A percentile compares a stretch with the other conserved stretches of the same genome.
These are phyloP conservation scores for Scaeva pyrastri DNA, from an alignment of 2,888 invertebrate genomes.

Conservation along the genomic window DNA sequence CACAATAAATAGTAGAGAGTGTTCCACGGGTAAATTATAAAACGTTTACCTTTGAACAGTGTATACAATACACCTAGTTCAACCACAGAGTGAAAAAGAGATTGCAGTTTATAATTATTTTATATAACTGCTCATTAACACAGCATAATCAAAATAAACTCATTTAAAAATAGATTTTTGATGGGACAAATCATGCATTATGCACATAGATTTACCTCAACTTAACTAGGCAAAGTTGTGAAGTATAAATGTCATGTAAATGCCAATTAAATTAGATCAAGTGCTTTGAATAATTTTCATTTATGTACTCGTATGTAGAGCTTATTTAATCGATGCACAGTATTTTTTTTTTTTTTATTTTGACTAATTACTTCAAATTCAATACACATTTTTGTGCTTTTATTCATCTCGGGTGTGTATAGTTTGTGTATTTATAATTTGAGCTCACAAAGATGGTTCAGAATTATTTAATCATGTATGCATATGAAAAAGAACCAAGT, in stretches of 20 bases:
- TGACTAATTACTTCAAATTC: conserved; percentile 49
- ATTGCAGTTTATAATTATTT: conserved; percentile 6
- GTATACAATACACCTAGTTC: too few relatives aligned
- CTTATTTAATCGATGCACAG: background rate
- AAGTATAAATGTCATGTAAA: conserved; percentile 45
- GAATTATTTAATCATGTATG: conserved; percentile 48
- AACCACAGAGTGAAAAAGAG: background rate
- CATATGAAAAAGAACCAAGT: background rate
- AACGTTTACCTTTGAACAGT: conserved; percentile 24
- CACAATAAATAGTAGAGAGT: conserved; percentile 10
- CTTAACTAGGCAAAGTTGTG: conserved; percentile 38
- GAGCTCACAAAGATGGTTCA: conserved; percentile 50
- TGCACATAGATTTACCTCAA: background rate
- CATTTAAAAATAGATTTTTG: conserved; percentile 34
- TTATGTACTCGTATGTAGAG: conserved; percentile 42
- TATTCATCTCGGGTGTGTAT: background rate
- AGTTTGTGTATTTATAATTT: conserved; percentile 32
- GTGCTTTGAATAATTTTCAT: conserved; percentile 66
- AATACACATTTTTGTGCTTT: background rate
- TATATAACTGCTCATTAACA: conserved; percentile 20
- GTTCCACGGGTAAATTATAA: conserved; percentile 15
- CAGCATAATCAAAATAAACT: conserved; percentile 19
- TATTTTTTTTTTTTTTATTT: conserved; percentile 12
- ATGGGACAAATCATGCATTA: background rate
- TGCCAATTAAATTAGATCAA: conserved; percentile 67